These are phyloP conservation scores for Salvator merianae DNA, from an alignment of 2,113 vertebrate genomes.

Conservation along the genomic window DNA sequence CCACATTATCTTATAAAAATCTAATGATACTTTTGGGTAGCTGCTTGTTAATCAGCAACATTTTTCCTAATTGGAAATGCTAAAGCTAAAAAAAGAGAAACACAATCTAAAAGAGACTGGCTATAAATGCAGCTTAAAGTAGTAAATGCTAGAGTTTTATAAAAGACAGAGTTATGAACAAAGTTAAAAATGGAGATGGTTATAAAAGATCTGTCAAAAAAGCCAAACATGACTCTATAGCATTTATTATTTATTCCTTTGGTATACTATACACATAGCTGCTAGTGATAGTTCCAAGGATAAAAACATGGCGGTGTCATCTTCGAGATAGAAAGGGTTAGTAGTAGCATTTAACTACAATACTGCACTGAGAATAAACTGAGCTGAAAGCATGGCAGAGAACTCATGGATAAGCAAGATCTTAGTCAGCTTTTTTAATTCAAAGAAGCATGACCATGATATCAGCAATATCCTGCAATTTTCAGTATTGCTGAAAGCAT, in stretches of 20 bases:
- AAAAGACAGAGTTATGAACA: no score
- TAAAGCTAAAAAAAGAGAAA: not conserved
- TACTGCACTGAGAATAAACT: not conserved
- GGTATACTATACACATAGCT: no score
- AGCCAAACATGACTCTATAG: not conserved
- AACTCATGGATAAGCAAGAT: no score
- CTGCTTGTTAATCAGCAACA: not conserved
- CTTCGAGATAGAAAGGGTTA: not conserved
- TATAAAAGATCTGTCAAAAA: not conserved
- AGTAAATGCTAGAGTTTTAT: no score
- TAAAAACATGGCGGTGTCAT: not conserved
- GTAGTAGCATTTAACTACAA: not conserved
- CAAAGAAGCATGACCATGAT: no score
- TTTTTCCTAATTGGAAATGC: not conserved
- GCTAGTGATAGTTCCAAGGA: not conserved
- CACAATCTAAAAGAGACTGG: not conserved
- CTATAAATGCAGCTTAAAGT: not conserved
- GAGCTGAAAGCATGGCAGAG: no score
- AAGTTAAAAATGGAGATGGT: no score
- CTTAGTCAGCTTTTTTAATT: no score
- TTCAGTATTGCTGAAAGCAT: no score
- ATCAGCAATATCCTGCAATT: no score
- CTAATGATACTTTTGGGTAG: not conserved
- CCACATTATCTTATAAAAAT: not conserved
- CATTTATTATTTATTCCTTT: no score